Evolutionary conservation across 64 coral and sea anemone genomes (phyloP).

Genomic region (Dendrophyllia cribrosa): DNA sequence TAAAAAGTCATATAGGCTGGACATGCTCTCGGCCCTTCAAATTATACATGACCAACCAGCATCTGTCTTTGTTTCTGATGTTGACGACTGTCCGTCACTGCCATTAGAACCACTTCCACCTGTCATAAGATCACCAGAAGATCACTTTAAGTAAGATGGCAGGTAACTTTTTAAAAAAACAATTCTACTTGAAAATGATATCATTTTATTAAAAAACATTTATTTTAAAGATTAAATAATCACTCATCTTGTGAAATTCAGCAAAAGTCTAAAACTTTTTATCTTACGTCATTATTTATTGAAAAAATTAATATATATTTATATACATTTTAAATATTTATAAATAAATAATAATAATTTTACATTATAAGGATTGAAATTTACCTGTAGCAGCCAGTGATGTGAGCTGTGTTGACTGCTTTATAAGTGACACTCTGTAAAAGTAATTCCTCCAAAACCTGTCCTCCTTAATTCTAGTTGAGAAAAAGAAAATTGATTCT

Average conservation of each 20-base stretch:
- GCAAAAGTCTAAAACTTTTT: too few relatives aligned
- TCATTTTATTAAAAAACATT: too few relatives aligned
- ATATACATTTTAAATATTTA: too few relatives aligned
- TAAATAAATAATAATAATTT: too few relatives aligned
- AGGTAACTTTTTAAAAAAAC: too few relatives aligned
- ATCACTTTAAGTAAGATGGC: background rate
- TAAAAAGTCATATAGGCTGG: too few relatives aligned
- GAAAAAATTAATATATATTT: too few relatives aligned
- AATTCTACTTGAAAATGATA: too few relatives aligned
- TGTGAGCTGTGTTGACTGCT: constrained; percentile 96
- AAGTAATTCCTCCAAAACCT: constrained; percentile 99
- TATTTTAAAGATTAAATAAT: too few relatives aligned
- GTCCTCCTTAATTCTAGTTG: constrained; percentile 87
- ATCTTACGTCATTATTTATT: too few relatives aligned
- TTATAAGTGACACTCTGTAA: constrained; percentile 96
- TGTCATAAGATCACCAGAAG: background rate
- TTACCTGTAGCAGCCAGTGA: constrained; percentile 82
- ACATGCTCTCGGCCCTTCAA: too few relatives aligned
- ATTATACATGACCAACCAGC: constrained; percentile 4
- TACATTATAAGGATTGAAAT: background rate
- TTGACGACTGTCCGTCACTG: constrained; percentile 11
- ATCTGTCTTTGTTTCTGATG: constrained; percentile 36
- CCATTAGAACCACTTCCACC: constrained; percentile 23
- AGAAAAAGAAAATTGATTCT: background rate
- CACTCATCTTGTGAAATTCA: too few relatives aligned